These are phyloP conservation scores for Pseudanteris insignis DNA, from an alignment of 2,888 invertebrate genomes.

Conservation along the genomic window DNA sequence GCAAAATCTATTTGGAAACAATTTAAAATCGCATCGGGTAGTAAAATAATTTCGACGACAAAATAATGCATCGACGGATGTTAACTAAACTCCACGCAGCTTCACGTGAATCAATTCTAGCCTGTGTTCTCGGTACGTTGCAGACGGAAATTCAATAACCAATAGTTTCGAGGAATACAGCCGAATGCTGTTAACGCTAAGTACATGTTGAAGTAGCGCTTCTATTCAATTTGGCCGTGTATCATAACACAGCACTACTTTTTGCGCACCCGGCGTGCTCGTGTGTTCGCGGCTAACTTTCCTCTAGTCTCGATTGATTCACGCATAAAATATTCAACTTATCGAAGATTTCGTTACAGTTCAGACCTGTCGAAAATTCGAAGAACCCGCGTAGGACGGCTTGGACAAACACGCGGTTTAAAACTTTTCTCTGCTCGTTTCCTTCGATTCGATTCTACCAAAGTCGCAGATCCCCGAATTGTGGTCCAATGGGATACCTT, in stretches of 20 bases:
- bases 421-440: slow-evolving; percentile 14
- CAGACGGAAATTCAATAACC: slow-evolving; percentile 59
- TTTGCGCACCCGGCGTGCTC: slow-evolving; percentile 29
- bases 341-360: slow-evolving; percentile 58
- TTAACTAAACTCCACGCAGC: no score
- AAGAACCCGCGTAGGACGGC: slow-evolving; percentile 6
- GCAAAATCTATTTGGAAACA: no score
- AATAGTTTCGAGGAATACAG: slow-evolving; percentile 54
- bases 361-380: slow-evolving; percentile 42
- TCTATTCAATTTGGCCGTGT: slow-evolving; percentile 55
- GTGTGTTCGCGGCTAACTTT: slow-evolving; percentile 45
- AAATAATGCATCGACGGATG: no score
- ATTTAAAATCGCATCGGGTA: no score
- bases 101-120: no score
- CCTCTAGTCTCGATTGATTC: slow-evolving; percentile 51
- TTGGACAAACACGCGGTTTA: slow-evolving; percentile 14
- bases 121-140: slow-evolving; percentile 42
- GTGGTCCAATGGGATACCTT: no score
- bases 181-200: slow-evolving; percentile 40
- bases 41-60: no score
- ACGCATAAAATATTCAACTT: slow-evolving; percentile 60
- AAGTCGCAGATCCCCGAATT: neutral
- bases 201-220: slow-evolving; percentile 48
- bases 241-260: slow-evolving; percentile 51
- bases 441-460: slow-evolving; percentile 6